These are phyloP conservation scores for Xiphydria camelus DNA, from an alignment of 2,888 invertebrate genomes.

Conservation along the genomic window DNA sequence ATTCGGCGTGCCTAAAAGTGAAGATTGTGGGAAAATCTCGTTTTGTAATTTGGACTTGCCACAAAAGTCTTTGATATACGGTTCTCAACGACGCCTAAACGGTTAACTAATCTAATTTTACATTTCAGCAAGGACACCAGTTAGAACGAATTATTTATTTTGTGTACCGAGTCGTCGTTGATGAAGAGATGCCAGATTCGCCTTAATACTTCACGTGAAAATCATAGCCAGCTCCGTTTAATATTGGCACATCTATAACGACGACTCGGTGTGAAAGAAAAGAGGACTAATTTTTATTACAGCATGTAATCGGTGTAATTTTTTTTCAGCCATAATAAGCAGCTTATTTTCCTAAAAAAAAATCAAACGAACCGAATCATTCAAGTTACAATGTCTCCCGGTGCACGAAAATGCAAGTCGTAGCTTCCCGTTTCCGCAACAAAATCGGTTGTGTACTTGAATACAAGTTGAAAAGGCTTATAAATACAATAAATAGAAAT, in stretches of 20 bases:
- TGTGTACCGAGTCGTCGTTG: constrained; percentile 40
- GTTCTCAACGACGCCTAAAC: constrained; percentile 25
- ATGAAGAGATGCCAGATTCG: constrained; percentile 15
- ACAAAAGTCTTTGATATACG: constrained; percentile 23
- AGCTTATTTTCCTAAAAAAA: constrained; percentile 38
- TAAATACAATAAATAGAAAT: too few relatives aligned
- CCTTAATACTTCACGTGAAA: neutral
- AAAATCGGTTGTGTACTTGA: too few relatives aligned
- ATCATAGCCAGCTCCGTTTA: neutral
- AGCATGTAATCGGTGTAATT: constrained; percentile 36
- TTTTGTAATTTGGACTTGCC: constrained; percentile 37
- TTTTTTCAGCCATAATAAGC: constrained; percentile 34
- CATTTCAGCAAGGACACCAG: constrained; percentile 49
- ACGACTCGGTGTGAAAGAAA: constrained; percentile 26
- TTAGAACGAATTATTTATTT: constrained; percentile 33
- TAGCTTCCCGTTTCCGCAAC: too few relatives aligned
- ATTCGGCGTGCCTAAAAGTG: too few relatives aligned
- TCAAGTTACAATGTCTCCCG: constrained; percentile 37
- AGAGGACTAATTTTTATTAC: constrained; percentile 40
- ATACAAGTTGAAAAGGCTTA: too few relatives aligned
- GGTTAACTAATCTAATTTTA: constrained; percentile 35
- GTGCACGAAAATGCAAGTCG: too few relatives aligned
- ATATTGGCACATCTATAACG: constrained; percentile 26
- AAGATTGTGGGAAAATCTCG: too few relatives aligned
- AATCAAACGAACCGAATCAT: constrained; percentile 38